phyloP scores from a whole-genome alignment of 2,113 vertebrate species.

The Cyrtonyx montezumae region DNA sequence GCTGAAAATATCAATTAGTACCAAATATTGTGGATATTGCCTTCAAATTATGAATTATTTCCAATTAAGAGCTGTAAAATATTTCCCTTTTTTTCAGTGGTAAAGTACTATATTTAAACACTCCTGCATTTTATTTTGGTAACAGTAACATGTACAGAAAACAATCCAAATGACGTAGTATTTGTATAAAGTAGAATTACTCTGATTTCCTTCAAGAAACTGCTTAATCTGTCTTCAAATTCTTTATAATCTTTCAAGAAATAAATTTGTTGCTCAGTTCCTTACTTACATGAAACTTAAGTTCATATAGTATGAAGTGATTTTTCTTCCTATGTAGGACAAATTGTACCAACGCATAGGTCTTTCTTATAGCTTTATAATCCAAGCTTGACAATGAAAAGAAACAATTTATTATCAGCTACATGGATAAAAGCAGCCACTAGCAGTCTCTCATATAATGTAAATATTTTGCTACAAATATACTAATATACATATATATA shows the following conservation, averaged over 20 bases:
- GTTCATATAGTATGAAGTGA: background rate
- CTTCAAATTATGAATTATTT: background rate
- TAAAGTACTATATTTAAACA: background rate
- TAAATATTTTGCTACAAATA: background rate
- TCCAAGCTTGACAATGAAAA: background rate
- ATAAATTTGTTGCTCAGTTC: background rate
- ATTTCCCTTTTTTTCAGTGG: background rate
- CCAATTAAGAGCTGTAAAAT: background rate
- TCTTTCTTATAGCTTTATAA: background rate
- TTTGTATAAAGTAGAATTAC: background rate
- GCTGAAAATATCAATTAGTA: background rate
- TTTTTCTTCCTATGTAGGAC: background rate
- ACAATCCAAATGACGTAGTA: background rate
- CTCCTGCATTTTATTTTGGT: background rate
- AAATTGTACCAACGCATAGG: background rate
- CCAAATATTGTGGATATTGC: background rate
- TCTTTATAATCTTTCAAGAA: background rate
- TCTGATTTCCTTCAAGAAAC: background rate
- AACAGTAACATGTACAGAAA: background rate
- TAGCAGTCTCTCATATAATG: background rate
- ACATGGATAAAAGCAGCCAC: background rate
- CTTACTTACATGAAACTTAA: background rate
- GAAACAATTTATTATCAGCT: background rate
- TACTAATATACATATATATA: too few species aligned
- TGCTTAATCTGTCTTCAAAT: background rate